These are phyloP conservation scores for Cnemophilus loriae DNA, from an alignment of 2,113 vertebrate species.

Conservation along the genomic window DNA sequence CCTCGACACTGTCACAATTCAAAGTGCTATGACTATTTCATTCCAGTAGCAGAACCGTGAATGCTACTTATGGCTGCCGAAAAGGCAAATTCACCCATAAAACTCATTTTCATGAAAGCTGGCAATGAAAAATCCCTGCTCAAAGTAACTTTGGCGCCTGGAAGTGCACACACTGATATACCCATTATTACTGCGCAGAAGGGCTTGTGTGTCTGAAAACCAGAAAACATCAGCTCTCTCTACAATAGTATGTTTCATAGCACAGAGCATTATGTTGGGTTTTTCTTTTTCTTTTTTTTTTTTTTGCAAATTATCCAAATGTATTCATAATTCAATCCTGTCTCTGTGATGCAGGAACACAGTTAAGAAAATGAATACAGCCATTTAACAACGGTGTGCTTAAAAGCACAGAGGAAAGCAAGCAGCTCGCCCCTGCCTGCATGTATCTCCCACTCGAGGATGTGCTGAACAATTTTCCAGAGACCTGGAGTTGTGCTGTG, in stretches of 20 bases:
- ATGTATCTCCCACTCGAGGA: neutral
- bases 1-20: neutral
- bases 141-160: slow-evolving; percentile 1
- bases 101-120: slow-evolving; percentile 13
- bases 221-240: neutral
- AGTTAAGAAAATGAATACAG: neutral
- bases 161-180: neutral
- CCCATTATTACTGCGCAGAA: neutral
- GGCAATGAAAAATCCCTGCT: neutral
- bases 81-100: slow-evolving; percentile 6
- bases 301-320: neutral
- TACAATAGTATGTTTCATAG: neutral
- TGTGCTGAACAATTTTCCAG: neutral
- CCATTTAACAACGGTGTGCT: neutral
- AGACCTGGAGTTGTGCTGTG: neutral
- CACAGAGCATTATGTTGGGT: neutral
- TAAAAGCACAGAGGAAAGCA: neutral
- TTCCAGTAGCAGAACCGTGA: slow-evolving; percentile 31
- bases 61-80: slow-evolving; percentile 10
- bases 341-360: neutral
- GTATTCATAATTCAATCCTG: neutral
- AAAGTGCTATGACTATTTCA: slow-evolving; percentile 1
- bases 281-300: neutral
- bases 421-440: neutral
- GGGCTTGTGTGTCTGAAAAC: neutral